Evolutionary conservation across 2,113 vertebrate genomes (phyloP).

Genomic region (Chitala chitala): DNA sequence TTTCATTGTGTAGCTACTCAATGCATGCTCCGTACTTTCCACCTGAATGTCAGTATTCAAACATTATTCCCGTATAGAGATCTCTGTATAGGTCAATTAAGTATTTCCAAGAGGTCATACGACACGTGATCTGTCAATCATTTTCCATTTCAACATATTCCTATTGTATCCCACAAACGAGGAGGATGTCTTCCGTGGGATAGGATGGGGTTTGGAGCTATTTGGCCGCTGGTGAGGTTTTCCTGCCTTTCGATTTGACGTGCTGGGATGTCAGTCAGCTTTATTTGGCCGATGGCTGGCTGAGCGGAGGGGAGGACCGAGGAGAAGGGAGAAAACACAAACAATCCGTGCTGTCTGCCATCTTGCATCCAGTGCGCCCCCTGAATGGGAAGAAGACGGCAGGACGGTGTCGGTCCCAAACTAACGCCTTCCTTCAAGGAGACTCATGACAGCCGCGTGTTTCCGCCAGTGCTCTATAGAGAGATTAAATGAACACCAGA

Average conservation of each 20-base stretch:
- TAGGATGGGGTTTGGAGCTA: neutral
- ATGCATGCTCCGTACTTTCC: neutral
- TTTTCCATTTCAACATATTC: neutral
- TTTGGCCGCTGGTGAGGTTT: too few species aligned
- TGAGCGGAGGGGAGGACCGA: slow-evolving; percentile 20
- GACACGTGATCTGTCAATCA: slow-evolving; percentile 7
- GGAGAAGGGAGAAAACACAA: slow-evolving; percentile 49
- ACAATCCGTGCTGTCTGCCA: slow-evolving; percentile 76
- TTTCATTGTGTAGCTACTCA: neutral
- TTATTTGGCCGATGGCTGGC: neutral
- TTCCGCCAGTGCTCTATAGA: neutral
- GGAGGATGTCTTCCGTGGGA: slow-evolving; percentile 2
- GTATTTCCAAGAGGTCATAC: neutral
- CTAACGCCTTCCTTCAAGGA: slow-evolving; percentile 23
- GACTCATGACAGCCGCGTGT: neutral
- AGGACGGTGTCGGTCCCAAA: slow-evolving; percentile 25
- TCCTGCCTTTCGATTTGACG: slow-evolving; percentile 34
- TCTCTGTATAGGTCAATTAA: neutral
- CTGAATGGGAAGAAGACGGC: slow-evolving; percentile 57
- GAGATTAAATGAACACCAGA: too few species aligned
- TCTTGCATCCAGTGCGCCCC: slow-evolving; percentile 68
- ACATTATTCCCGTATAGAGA: neutral
- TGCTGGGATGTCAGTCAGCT: slow-evolving; percentile 31
- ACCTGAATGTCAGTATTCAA: neutral
- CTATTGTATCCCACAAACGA: slow-evolving; percentile 1